A percentile compares a stretch with the other conserved stretches of the same genome.
Conservation (phyloP, 2,888 invertebrate species). For the Pardosa pseudoannulata region DNA sequence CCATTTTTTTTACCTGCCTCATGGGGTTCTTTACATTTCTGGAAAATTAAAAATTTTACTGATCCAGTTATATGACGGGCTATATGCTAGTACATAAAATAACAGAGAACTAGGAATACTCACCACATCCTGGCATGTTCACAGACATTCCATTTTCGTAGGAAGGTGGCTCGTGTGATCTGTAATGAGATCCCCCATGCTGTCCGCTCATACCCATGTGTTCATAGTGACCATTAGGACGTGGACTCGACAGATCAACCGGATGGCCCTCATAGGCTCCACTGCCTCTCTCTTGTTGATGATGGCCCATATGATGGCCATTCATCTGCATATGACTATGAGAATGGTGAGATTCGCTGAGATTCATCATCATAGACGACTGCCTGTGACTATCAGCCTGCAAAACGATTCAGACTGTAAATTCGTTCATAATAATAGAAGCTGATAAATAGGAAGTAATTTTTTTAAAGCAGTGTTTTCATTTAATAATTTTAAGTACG, state of each 20-base stretch:
- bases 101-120: constrained; percentile 6
- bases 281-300: constrained; percentile 39
- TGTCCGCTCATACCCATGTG: constrained; percentile 37
- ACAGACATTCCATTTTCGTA: constrained; percentile 65
- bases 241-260: constrained; percentile 66
- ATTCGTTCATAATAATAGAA: too few species aligned
- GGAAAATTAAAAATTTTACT: too few species aligned
- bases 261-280: constrained; percentile 63
- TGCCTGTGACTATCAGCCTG: constrained; percentile 57
- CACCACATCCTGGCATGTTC: constrained; percentile 49
- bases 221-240: constrained; percentile 64
- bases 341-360: constrained; percentile 64
- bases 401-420: not conserved
- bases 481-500: too few species aligned
- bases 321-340: constrained; percentile 63
- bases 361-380: constrained; percentile 62
- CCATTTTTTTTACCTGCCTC: too few species aligned
- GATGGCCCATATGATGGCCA: constrained; percentile 50
- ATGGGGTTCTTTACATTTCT: too few species aligned
- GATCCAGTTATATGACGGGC: too few species aligned
- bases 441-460: too few species aligned
- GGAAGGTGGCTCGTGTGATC: constrained; percentile 47
- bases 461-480: too few species aligned
- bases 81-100: too few species aligned
- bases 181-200: constrained; percentile 28